phyloP scores from a whole-genome alignment of 2,888 invertebrate genomes.

The Parnassius glacialis region DNA sequence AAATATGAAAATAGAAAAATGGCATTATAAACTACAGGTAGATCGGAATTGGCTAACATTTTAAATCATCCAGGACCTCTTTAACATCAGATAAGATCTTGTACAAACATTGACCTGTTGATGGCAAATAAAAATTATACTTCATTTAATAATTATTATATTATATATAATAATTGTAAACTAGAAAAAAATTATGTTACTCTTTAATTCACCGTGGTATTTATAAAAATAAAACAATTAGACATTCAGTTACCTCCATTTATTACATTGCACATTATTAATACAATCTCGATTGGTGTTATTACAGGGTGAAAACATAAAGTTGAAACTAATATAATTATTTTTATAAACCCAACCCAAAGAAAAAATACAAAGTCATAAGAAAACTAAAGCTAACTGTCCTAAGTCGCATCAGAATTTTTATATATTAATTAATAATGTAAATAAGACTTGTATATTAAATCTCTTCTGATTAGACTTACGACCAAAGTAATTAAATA shows the following conservation, averaged over 20 bases:
- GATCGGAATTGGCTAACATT: too few relatives aligned
- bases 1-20: too few relatives aligned
- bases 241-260: constrained; percentile 37
- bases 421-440: constrained; percentile 5
- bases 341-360: constrained; percentile 23
- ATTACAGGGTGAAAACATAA: constrained; percentile 27
- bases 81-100: too few relatives aligned
- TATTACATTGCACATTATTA: constrained; percentile 53
- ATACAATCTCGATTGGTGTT: constrained; percentile 61
- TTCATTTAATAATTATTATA: too few relatives aligned
- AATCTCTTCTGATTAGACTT: constrained; percentile 1
- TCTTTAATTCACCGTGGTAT: background rate
- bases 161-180: too few relatives aligned
- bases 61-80: too few relatives aligned
- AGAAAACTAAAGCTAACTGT: constrained; percentile 30
- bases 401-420: constrained; percentile 10
- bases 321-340: constrained; percentile 24
- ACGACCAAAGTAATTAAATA: constrained; percentile 7
- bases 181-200: too few relatives aligned
- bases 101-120: too few relatives aligned
- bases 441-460: constrained; percentile 2
- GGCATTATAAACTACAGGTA: too few relatives aligned
- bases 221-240: constrained; percentile 29
- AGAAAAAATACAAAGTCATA: constrained; percentile 30
- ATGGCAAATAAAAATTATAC: too few relatives aligned